Evolutionary conservation across 1,140 invertebrate species (phyloP).

Genomic region (Campodea augens): DNA sequence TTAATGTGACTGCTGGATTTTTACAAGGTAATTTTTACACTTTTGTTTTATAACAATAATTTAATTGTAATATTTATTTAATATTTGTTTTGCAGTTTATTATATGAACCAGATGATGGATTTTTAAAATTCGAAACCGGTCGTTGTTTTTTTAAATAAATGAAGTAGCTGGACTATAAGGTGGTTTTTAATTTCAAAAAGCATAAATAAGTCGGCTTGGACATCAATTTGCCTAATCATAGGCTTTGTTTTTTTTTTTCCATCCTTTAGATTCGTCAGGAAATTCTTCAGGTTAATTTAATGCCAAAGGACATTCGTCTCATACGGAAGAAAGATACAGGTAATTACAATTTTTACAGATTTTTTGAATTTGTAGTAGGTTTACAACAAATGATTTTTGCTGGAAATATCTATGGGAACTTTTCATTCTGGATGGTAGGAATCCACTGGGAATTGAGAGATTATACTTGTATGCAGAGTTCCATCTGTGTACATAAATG

Average conservation of each 20-base stretch:
- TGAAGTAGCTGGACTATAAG: no score
- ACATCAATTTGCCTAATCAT: conserved; percentile 2
- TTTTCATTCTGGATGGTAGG: background rate
- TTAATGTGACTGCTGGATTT: no score
- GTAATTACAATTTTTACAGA: conserved; percentile 27
- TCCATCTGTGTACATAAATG: background rate
- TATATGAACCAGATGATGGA: no score
- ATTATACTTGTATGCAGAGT: background rate
- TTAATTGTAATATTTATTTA: conserved; percentile 9
- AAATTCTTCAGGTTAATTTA: conserved; percentile 47
- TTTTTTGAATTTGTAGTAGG: background rate
- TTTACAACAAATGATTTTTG: background rate
- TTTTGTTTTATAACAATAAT: no score
- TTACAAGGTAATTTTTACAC: no score
- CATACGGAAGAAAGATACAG: conserved; percentile 70
- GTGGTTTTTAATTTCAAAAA: no score
- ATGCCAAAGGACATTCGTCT: conserved; percentile 65
- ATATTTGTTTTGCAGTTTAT: conserved; percentile 7
- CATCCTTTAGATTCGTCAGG: conserved; percentile 40
- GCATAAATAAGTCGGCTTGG: no score
- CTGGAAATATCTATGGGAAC: background rate
- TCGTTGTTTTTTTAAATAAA: no score
- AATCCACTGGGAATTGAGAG: background rate
- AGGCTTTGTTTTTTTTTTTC: conserved; percentile 3
- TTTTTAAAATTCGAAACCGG: no score